phyloP scores from a whole-genome alignment of 2,888 invertebrate species.

The Hydroisotoma schaefferi region DNA sequence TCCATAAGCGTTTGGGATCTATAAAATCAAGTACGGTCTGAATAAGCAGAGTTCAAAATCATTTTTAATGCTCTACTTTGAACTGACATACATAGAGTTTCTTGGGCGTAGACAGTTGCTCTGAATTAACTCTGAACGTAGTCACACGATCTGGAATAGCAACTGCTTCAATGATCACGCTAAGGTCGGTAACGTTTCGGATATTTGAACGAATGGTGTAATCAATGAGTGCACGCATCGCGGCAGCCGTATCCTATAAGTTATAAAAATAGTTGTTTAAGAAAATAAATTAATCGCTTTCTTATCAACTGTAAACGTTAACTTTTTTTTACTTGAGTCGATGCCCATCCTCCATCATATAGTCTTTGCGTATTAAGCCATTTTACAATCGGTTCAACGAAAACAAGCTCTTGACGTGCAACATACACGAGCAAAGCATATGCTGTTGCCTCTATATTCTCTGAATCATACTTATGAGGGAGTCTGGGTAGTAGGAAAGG shows the following conservation, averaged over 20 bases:
- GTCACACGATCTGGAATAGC: constrained; percentile 67
- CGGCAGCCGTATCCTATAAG: constrained; percentile 75
- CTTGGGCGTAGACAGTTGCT: constrained; percentile 75
- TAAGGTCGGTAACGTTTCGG: constrained; percentile 74
- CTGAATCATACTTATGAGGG: constrained; percentile 82
- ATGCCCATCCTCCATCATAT: constrained; percentile 83
- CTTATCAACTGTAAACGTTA: background rate
- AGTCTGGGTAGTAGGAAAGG: constrained; percentile 82
- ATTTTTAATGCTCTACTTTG: background rate
- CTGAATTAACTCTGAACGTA: constrained; percentile 66
- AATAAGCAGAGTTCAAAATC: background rate
- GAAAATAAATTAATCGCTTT: background rate
- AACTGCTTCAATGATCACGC: constrained; percentile 78
- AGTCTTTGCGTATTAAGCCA: constrained; percentile 86
- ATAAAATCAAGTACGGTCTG: constrained; percentile 10
- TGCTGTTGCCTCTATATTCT: constrained; percentile 88
- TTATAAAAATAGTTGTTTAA: no score
- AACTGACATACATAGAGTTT: constrained; percentile 63
- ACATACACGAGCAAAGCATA: constrained; percentile 87
- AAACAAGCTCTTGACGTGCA: constrained; percentile 46
- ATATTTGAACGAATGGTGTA: constrained; percentile 81
- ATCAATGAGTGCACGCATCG: constrained; percentile 82
- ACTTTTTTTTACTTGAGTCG: constrained; percentile 63
- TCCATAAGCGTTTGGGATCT: constrained; percentile 91
- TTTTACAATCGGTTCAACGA: constrained; percentile 79